phyloP scores from a whole-genome alignment of 2,113 vertebrate species.

The Smithornis capensis region DNA sequence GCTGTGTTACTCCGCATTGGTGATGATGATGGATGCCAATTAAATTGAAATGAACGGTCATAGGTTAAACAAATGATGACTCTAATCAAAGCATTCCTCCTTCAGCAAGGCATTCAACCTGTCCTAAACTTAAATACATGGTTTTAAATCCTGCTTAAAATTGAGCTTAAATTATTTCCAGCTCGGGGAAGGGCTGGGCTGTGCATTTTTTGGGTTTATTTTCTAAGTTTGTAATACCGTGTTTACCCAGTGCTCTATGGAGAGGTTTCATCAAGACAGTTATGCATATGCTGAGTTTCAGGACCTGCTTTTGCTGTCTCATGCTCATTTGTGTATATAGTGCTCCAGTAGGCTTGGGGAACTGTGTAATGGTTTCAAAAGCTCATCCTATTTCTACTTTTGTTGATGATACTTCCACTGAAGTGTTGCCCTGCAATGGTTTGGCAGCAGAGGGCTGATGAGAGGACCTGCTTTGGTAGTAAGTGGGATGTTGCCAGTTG shows the following conservation, averaged over 20 bases:
- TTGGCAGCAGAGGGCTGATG: not conserved
- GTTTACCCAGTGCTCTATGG: not conserved
- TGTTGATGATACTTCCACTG: not conserved
- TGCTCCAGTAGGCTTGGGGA: not conserved
- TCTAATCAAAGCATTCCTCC: not conserved
- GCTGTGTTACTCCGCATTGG: not conserved
- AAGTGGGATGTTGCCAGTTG: not conserved
- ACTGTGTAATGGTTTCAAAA: not conserved
- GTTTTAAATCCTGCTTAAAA: not conserved
- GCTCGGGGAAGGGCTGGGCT: not conserved
- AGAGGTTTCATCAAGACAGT: not conserved
- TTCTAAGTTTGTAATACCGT: not conserved
- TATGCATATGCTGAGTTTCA: not conserved
- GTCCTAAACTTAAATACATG: not conserved
- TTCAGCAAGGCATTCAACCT: not conserved
- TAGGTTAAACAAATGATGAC: constrained; percentile 23
- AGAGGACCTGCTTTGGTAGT: not conserved
- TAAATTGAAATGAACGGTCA: not conserved
- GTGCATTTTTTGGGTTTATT: not conserved
- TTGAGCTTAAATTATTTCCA: not conserved
- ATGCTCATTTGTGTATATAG: not conserved
- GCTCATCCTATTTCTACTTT: not conserved
- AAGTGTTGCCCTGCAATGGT: not conserved
- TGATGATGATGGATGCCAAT: constrained; percentile 6
- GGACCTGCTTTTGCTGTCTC: not conserved